Conservation (phyloP, 2,888 invertebrate species). For the Diaprepes abbreviatus region DNA sequence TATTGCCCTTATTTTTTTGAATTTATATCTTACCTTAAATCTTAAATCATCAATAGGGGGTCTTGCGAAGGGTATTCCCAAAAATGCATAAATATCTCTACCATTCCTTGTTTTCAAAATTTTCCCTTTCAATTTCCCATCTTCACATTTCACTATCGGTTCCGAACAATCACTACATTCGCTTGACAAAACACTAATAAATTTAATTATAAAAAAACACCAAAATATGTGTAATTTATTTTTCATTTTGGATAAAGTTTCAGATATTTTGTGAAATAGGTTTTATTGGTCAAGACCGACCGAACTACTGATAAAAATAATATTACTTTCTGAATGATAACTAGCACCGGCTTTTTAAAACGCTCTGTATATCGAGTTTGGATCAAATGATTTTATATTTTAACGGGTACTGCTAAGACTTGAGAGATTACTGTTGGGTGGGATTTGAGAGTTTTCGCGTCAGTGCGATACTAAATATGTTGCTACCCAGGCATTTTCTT, state of each 20-base stretch:
- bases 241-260: not conserved
- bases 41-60: constrained; percentile 64
- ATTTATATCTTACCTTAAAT: constrained; percentile 62
- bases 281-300: not conserved
- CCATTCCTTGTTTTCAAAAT: constrained; percentile 64
- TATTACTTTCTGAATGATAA: not conserved
- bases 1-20: too few species aligned
- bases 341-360: constrained; percentile 16
- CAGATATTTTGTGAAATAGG: not conserved
- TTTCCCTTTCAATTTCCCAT: constrained; percentile 66
- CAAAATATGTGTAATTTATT: constrained; percentile 1
- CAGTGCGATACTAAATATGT: too few species aligned
- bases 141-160: constrained; percentile 59
- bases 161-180: not conserved
- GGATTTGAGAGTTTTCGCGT: constrained; percentile 31
- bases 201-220: constrained; percentile 3
- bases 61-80: constrained; percentile 66
- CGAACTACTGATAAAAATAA: not conserved
- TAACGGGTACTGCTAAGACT: not conserved
- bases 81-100: constrained; percentile 67
- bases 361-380: constrained; percentile 22
- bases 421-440: constrained; percentile 18
- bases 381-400: constrained; percentile 21
- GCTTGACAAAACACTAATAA: constrained; percentile 7
- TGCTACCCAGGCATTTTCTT: too few species aligned